Evolutionary conservation across 2,797 vertebrate species (phyloP).

Genomic region (Hippocampus kuda): DNA sequence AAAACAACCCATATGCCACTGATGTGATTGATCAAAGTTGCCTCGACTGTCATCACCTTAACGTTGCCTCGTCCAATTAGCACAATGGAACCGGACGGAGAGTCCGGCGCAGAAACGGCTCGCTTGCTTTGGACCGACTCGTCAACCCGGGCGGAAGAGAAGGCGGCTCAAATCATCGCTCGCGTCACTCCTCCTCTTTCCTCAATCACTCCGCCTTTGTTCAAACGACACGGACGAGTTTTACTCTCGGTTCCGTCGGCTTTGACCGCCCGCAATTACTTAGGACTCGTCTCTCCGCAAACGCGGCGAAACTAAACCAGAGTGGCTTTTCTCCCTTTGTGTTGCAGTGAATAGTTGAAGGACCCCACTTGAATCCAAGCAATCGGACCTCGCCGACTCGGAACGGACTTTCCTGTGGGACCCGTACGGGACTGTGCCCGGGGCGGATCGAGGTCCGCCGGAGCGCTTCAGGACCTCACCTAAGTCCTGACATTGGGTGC

Average conservation of each 20-base stretch:
- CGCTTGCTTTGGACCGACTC: too few relatives aligned
- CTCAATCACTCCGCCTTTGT: neutral
- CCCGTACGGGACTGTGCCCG: neutral
- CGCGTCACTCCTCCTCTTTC: neutral
- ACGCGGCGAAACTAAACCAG: neutral
- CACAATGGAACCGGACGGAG: too few relatives aligned
- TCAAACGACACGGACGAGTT: neutral
- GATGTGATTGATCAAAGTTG: too few relatives aligned
- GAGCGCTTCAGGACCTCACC: neutral
- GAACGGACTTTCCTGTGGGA: neutral
- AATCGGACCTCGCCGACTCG: slow-evolving; percentile 3
- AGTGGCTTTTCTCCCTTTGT: neutral
- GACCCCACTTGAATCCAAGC: neutral
- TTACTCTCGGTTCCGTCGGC: neutral
- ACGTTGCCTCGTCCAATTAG: too few relatives aligned
- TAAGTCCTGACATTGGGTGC: neutral
- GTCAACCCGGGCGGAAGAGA: too few relatives aligned
- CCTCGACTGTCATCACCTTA: too few relatives aligned
- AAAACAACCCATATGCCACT: too few relatives aligned
- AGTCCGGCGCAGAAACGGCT: too few relatives aligned
- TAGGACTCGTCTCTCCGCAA: neutral
- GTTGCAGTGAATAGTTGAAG: slow-evolving; percentile 41
- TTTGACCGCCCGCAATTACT: too few relatives aligned
- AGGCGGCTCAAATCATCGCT: too few relatives aligned
- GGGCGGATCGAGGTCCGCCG: neutral